Evolutionary conservation across 2,888 invertebrate species (phyloP).

Genomic region (Rhamphomyia laevipes): DNA sequence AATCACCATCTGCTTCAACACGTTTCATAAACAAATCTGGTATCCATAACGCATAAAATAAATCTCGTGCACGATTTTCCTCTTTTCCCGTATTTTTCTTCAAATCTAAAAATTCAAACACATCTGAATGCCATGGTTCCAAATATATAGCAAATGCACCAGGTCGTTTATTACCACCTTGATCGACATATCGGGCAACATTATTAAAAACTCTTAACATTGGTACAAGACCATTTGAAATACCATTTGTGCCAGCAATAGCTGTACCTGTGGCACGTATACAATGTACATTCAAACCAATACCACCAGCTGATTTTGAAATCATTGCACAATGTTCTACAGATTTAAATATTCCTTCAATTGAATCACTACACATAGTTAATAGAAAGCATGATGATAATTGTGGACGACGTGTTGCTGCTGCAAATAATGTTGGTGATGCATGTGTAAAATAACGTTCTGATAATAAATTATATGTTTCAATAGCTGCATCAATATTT

Average conservation of each 20-base stretch:
- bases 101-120: conserved; percentile 88
- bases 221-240: conserved; percentile 91
- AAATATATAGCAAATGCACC: conserved; percentile 96
- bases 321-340: conserved; percentile 87
- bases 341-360: conserved; percentile 90
- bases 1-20: conserved; percentile 68
- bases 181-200: conserved; percentile 92
- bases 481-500: conserved; percentile 83
- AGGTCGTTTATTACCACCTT: conserved; percentile 94
- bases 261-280: conserved; percentile 85
- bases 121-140: conserved; percentile 98
- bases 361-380: conserved; percentile 89
- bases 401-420: conserved; percentile 84
- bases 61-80: conserved; percentile 83
- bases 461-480: conserved; percentile 91
- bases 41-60: conserved; percentile 97
- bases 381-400: conserved; percentile 91
- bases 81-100: conserved; percentile 95
- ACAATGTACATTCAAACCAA: conserved; percentile 92
- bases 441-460: conserved; percentile 97
- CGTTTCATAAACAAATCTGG: conserved; percentile 97
- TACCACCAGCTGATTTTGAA: conserved; percentile 94
- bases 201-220: conserved; percentile 93
- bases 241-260: conserved; percentile 89
- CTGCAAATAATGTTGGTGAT: conserved; percentile 92